phyloP scores from a whole-genome alignment of 1,140 invertebrate genomes.

The Diorhabda carinulata region DNA sequence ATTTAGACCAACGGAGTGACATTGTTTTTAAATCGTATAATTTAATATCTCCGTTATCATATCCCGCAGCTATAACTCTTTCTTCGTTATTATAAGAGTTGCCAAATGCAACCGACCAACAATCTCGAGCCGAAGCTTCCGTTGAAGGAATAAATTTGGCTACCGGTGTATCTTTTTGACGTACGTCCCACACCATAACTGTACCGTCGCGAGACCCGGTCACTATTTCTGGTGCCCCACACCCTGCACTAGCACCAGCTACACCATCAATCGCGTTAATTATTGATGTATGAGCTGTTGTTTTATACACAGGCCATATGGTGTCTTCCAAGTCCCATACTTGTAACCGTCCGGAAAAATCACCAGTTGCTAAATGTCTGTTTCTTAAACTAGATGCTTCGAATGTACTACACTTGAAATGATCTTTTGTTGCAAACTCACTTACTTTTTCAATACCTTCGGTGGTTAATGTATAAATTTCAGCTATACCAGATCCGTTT shows the following conservation, averaged over 20 bases:
- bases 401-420: conserved; percentile 93
- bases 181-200: conserved; percentile 93
- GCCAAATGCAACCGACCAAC: conserved; percentile 85
- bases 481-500: conserved; percentile 76
- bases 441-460: conserved; percentile 69
- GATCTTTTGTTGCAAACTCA: conserved; percentile 70
- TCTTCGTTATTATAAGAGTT: conserved; percentile 85
- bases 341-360: conserved; percentile 83
- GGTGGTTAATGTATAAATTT: conserved; percentile 80
- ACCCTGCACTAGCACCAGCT: conserved; percentile 76
- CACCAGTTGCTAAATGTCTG: conserved; percentile 82
- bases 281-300: conserved; percentile 79
- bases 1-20: conserved; percentile 83
- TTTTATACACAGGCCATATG: conserved; percentile 72
- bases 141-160: conserved; percentile 72
- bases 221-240: conserved; percentile 89
- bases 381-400: conserved; percentile 76
- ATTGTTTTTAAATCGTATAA: conserved; percentile 89
- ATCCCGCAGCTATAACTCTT: conserved; percentile 82
- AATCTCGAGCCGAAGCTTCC: conserved; percentile 67
- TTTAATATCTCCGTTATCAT: conserved; percentile 96
- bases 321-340: conserved; percentile 83
- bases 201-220: conserved; percentile 90
- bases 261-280: conserved; percentile 93
- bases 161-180: conserved; percentile 84